Evolutionary conservation across 2,888 invertebrate species (phyloP), one percentile per base, ranked within the genome.

Genomic region (Acholoe squamosa): DNA sequence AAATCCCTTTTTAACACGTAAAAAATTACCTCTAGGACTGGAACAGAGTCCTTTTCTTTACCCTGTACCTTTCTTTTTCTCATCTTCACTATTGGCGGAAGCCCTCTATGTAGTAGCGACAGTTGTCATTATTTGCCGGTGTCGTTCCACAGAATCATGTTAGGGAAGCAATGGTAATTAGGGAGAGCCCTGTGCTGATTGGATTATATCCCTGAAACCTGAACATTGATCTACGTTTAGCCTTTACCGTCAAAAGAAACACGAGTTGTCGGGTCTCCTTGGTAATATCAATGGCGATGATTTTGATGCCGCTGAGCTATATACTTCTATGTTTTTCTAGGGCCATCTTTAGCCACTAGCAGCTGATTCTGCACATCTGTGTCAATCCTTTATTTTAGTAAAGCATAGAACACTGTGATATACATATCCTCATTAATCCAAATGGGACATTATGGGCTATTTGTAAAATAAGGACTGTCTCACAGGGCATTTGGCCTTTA

Each of bases 221-320:
- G 71, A 71, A 71, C 71, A 71, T 28, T 5, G 71, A 71, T 71
- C 71, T n/a, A 28, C 71, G 12, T 71, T 71, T 71, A 71, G 14
- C 67, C 7, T 7, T n/a, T n/a, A 25, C 71, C 25, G 71, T 0
- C 28, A 14, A 22, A 71, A 22, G 28, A 71, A 3, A 28, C 22
- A n/a, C 1, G 19, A 61, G 61, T 61, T 19, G 61, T 61, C 61
- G 5, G 61, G 12, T n/a, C 12, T 61, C 14, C 5, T n/a, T 61
- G 22, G 54, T 54, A 10, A 19, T 54, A 22, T n/a, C 14, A 7
- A 28, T 71, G 71, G 28, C 71, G 71, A n/a, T n/a, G n/a, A n/a
- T n/a, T n/a, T n/a, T n/a, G n/a, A n/a, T n/a, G n/a, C n/a, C n/a
- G n/a, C n/a, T n/a, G n/a, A n/a, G n/a, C n/a, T n/a, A n/a, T n/a